These are phyloP conservation scores for Fregetta grallaria DNA, from an alignment of 2,113 vertebrate genomes.

Conservation along the genomic window DNA sequence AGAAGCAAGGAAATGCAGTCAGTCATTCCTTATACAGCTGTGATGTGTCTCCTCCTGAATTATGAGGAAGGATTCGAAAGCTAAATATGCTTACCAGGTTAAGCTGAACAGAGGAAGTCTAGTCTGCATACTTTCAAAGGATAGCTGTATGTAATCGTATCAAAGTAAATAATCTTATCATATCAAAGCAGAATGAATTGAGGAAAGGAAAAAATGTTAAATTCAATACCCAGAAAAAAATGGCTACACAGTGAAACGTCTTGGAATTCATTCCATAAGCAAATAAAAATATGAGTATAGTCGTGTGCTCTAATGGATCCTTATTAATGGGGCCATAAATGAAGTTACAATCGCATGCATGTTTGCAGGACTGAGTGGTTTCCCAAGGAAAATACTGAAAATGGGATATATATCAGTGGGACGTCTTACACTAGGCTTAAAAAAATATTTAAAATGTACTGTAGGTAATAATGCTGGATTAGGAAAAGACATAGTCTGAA, in stretches of 20 bases:
- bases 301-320: background rate
- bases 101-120: background rate
- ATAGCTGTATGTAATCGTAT: background rate
- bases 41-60: background rate
- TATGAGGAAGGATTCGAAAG: background rate
- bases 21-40: background rate
- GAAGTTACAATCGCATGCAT: background rate
- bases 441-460: background rate
- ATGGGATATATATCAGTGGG: background rate
- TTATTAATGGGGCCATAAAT: background rate
- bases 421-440: background rate
- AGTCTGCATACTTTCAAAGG: background rate
- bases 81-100: background rate
- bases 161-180: background rate
- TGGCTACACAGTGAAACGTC: background rate
- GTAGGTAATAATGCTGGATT: background rate
- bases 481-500: background rate
- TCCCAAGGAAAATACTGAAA: background rate
- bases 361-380: background rate
- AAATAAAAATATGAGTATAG: background rate
- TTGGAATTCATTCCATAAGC: background rate
- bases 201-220: background rate
- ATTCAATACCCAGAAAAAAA: background rate
- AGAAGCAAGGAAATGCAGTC: background rate
- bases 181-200: background rate